Evolutionary conservation across 2,113 vertebrate genomes (phyloP), one percentile per base, ranked within the genome.

Genomic region (Aegithalos caudatus): DNA sequence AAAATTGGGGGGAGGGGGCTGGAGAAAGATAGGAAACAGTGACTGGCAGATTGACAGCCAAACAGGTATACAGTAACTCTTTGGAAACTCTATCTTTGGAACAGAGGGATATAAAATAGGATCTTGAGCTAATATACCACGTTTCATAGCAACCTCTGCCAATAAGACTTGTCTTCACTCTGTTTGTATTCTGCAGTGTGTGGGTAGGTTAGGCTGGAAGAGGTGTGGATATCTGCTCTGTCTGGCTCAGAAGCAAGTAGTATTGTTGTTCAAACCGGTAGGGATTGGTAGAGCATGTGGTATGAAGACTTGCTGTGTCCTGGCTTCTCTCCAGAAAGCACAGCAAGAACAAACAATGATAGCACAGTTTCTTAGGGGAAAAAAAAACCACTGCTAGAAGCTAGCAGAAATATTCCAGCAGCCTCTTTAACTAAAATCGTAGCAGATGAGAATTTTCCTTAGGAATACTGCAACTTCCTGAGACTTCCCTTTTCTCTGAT

Each of bases 311-410:
- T 87, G 35, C 66, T 61, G 23, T 57, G 74, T 90, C 38, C 58
- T 97, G 95, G 91, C 85, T 91, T 60, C 14, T 69, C 33, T 90
- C 74, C 94, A 95, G 81, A 85, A 85, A 91, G 61, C 81, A 70
- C 70, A 92, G 53, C 16, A 51, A 67, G 78, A 92, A 72, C 38
- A 90, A 66, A 90, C 80, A 94, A 73, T 69, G 91, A 74, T 25
- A 81, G 69, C 84, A 74, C 77, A 89, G 83, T 78, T 94, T 14
- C 81, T 91, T 67, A 69, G 70, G 31, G 27, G 4, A 17, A 57
- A 86, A 53, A 89, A 91, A 42, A 11, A 54, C 37, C 64, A n/a
- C 62, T 82, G 73, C 66, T 77, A 61, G 87, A 65, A 79, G n/a
- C 65, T 62, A 81, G 86, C 24, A 81, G 57, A 81, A 91, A 50